Conservation (phyloP, 1,140 invertebrate genomes). For the Pseudoatta argentina region DNA sequence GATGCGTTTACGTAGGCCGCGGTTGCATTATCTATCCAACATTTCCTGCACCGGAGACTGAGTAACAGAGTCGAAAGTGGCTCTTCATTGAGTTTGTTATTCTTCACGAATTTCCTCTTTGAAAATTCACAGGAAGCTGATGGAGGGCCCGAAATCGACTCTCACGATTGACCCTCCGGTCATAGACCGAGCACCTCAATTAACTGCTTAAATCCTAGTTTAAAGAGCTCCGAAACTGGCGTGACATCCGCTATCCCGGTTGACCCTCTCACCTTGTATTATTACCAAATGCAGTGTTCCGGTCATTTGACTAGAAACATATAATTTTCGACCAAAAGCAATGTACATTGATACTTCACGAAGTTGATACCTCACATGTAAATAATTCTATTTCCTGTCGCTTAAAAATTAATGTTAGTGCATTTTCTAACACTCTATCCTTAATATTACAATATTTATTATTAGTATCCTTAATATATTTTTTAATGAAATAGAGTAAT, state of each 20-base stretch:
- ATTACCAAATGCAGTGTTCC: neutral
- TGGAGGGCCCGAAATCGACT: neutral
- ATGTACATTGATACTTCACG: neutral
- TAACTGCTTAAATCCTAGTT: slow-evolving; percentile 45
- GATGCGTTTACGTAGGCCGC: slow-evolving; percentile 64
- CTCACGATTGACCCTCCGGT: slow-evolving; percentile 21
- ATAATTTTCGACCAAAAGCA: neutral
- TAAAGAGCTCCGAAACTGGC: slow-evolving; percentile 32
- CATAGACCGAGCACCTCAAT: slow-evolving; percentile 36
- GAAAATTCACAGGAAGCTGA: slow-evolving; percentile 18
- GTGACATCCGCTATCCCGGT: slow-evolving; percentile 33
- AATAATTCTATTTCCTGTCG: neutral
- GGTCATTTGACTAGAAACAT: neutral
- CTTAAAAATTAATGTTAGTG: neutral
- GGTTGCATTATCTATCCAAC: slow-evolving; percentile 61
- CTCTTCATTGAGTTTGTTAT: neutral
- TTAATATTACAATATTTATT: neutral
- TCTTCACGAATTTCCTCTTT: slow-evolving; percentile 8
- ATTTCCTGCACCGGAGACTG: slow-evolving; percentile 52
- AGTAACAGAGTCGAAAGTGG: slow-evolving; percentile 20
- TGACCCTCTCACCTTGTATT: neutral
- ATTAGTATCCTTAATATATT: neutral
- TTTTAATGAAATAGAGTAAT: no score
- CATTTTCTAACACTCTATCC: neutral
- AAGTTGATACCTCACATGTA: neutral